Evolutionary conservation across 2,797 vertebrate genomes (phyloP).

Genomic region (Paratrypauchen microcephalus): DNA sequence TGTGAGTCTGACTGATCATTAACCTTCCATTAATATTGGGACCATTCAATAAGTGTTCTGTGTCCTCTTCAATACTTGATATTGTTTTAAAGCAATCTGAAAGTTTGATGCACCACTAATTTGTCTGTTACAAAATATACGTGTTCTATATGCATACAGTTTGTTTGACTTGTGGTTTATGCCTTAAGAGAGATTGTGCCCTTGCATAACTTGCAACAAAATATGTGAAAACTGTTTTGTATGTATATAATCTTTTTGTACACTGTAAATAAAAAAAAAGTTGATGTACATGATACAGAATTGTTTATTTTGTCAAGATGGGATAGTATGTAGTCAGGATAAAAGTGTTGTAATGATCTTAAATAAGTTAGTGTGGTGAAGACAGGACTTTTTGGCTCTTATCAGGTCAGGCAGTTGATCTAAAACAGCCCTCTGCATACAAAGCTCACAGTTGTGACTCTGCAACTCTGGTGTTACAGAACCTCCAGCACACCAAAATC

Average conservation of each 20-base stretch:
- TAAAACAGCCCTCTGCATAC: slow-evolving; percentile 11
- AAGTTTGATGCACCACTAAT: slow-evolving; percentile 55
- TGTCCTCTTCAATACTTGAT: slow-evolving; percentile 41
- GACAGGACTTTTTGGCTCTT: not conserved
- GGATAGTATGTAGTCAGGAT: not conserved
- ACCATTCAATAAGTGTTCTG: slow-evolving; percentile 38
- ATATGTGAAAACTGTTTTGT: slow-evolving; percentile 42
- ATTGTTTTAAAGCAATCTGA: not conserved
- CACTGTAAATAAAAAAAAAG: not conserved
- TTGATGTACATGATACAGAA: not conserved
- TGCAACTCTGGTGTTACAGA: not conserved
- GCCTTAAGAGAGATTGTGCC: slow-evolving; percentile 22
- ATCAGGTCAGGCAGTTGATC: not conserved
- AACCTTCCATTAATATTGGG: slow-evolving; percentile 46
- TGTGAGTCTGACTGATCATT: slow-evolving; percentile 18
- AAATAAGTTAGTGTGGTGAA: not conserved
- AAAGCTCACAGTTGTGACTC: slow-evolving; percentile 6
- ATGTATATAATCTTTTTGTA: slow-evolving; percentile 25
- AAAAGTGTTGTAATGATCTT: not conserved
- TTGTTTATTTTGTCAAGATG: not conserved
- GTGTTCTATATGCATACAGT: slow-evolving; percentile 6
- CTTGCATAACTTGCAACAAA: slow-evolving; percentile 24
- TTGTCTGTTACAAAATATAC: slow-evolving; percentile 20
- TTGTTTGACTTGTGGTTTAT: slow-evolving; percentile 21
- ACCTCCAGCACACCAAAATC: not conserved